Evolutionary conservation across 2,888 invertebrate species (phyloP), one percentile per base, ranked within the genome.

Genomic region (Gibbula magus): DNA sequence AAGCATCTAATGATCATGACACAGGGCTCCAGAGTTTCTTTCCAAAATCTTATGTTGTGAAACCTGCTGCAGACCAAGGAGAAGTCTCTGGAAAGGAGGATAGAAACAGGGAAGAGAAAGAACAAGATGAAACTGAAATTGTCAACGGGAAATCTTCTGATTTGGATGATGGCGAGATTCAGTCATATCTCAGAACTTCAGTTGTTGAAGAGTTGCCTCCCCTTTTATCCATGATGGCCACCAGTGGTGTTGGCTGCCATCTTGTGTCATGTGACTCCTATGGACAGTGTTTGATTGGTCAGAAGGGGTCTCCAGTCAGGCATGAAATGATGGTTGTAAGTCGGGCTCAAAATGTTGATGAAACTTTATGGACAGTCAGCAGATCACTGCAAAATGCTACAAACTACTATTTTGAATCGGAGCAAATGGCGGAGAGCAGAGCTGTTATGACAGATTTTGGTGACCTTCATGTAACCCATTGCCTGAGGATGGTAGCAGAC

Each of bases 321-420:
- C 85, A 85, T 66, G 82, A 85, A 77, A 76, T 81, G 52, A 39
- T 84, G 53, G 18, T 83, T 8, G 56, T 52, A 20, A 52, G 61
- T 73, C 22, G 32, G 0, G 10, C 22, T n/a, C 18, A 32, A 29
- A 75, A 52, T 45, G 35, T 25, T 20, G 25, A 56, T 66, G 80
- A 84, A 75, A 83, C 82, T 22, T 74, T 86, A 13, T 45, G 75
- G 61, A 56, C 56, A 39, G 67, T 84, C 2, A 78, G 80, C 61
- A 66, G 56, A n/a, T 32, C 16, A 13, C 20, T 85, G 20, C 67
- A 75, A 20, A 51, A 73, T 18, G 52, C 75, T n/a, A 52, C 54
- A n/a, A 22, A 29, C 22, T 66, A 35, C 7, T 51, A 20, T 35
- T 45, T 51, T 45, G 45, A 66, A 22, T 22, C 52, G 8, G 22